Conservation (phyloP, 2,888 invertebrate genomes). For the Rutpela maculata region DNA sequence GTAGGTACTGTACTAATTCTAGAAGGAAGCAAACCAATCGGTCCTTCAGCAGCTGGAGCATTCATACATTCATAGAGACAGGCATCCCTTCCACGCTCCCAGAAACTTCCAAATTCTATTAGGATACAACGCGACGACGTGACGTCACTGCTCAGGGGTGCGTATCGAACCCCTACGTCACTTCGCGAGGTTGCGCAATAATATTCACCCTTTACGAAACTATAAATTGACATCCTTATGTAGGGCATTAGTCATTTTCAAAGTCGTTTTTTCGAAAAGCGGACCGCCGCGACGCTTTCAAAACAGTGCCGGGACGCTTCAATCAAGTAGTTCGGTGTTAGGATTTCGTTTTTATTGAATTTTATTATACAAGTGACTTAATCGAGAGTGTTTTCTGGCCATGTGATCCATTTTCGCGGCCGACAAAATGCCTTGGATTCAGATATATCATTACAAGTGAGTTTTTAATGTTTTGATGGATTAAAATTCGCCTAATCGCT, state of each 20-base stretch:
- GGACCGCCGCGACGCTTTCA: background rate
- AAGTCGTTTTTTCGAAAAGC: slow-evolving; percentile 7
- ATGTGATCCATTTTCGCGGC: slow-evolving; percentile 47
- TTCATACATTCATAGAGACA: background rate
- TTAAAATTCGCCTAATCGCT: background rate
- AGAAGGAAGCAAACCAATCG: background rate
- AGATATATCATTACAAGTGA: slow-evolving; percentile 8
- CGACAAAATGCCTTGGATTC: slow-evolving; percentile 23
- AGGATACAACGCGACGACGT: slow-evolving; percentile 29
- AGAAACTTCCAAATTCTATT: slow-evolving; percentile 6
- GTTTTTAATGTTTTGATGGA: slow-evolving; percentile 12
- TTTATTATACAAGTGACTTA: background rate
- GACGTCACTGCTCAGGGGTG: slow-evolving; percentile 59
- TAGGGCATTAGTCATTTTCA: slow-evolving; percentile 47
- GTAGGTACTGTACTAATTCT: too few relatives aligned
- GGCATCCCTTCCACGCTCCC: slow-evolving; percentile 5
- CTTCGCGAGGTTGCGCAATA: slow-evolving; percentile 55
- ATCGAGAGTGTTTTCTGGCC: slow-evolving; percentile 46
- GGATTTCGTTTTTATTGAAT: background rate
- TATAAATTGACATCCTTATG: slow-evolving; percentile 45
- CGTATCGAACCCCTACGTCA: slow-evolving; percentile 62
- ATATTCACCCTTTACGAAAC: slow-evolving; percentile 49
- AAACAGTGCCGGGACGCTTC: background rate
- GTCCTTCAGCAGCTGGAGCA: background rate
- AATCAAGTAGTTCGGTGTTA: background rate